Evolutionary conservation across 2,888 invertebrate species (phyloP), one percentile per base, ranked within the genome.

Genomic region (Argyra leucocephala): DNA sequence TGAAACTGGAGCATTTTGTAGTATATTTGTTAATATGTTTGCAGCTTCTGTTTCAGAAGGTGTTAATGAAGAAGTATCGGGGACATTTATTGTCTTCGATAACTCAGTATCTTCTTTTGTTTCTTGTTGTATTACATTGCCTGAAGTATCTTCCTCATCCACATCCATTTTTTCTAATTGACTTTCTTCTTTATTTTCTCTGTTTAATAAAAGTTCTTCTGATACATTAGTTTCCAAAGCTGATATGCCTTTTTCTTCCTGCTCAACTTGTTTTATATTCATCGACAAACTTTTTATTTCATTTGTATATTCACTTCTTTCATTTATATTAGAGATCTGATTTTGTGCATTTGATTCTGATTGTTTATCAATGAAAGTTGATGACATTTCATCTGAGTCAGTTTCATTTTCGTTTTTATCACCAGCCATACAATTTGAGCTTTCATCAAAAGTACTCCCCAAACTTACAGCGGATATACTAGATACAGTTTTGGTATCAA

Each of bases 1-100:
- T 60, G 57, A n/a, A 60, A 63, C 36, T 68, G 68, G 18, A 71
- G 66, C 61, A 71, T 64, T 61, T 77, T 76, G 1, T 74, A 75
- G 24, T 12, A 78, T 78, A 12, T 74, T 76, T 4, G 78, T 77
- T 31, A 78, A 68, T 66, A 78, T 77, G 63, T 74, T 76, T 3
- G 78, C 78, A 12, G 76, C 78, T 69, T 77, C 78, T 5, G 78
- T 75, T 66, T 78, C 78, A 1, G 76, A 75, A 67, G 72, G 67
- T 22, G 72, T 76, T 26, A 48, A 48, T 18, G 48, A 48, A 3
- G 31, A 31, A 10, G 31, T 7, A 18, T 18, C 48, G 3, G 37
- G 15, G 3, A 37, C 15, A 3, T 15, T 18, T 48, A 48, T 48
- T 2, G 48, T 5, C 15, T 48, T 48, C 18, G 48, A 48, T n/a